Evolutionary conservation across 1,140 invertebrate genomes (phyloP).

Genomic region (Aporrectodea caliginosa): DNA sequence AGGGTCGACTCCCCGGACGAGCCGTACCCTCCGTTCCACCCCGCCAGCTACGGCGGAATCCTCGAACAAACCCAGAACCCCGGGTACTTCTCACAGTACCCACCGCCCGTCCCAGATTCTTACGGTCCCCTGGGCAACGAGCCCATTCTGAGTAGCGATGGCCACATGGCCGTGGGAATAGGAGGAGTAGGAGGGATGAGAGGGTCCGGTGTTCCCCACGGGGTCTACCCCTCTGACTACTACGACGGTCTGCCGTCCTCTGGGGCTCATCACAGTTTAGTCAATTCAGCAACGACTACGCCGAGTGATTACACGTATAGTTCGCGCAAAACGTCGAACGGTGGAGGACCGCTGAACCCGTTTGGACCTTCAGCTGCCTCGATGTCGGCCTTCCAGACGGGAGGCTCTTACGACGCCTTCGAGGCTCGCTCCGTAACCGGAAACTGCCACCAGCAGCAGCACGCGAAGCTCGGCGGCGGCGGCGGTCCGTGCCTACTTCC

Average conservation of each 20-base stretch:
- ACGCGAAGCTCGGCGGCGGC: background rate
- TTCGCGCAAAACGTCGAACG: background rate
- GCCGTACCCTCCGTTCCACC: background rate
- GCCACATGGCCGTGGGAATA: background rate
- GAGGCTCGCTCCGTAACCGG: background rate
- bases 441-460: background rate
- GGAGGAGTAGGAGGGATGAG: background rate
- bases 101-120: background rate
- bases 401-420: background rate
- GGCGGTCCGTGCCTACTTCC: background rate
- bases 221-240: background rate
- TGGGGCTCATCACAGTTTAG: background rate
- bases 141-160: background rate
- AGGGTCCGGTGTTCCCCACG: background rate
- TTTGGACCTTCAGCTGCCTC: background rate
- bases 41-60: background rate
- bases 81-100: background rate
- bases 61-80: background rate
- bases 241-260: background rate
- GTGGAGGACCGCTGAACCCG: background rate
- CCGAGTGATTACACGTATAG: background rate
- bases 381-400: background rate
- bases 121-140: background rate
- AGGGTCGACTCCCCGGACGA: background rate
- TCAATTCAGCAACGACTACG: background rate